A percentile compares a stretch with the other conserved stretches of the same genome.
These are phyloP conservation scores for Battus philenor DNA, from an alignment of 1,140 invertebrate species.

Conservation along the genomic window DNA sequence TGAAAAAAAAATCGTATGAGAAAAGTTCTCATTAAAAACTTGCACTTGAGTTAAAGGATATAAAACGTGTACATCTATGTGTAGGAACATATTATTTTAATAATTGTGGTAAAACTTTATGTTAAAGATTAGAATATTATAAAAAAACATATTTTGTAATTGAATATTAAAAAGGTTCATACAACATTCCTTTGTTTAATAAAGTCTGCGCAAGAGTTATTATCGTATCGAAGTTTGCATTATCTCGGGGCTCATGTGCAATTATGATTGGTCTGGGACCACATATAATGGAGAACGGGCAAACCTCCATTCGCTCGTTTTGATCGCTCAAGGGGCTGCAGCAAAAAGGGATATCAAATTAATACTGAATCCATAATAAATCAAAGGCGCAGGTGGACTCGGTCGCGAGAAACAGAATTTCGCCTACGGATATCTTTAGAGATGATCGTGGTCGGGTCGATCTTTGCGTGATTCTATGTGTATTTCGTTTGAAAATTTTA, in stretches of 20 bases:
- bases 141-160: too few relatives aligned
- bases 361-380: constrained; percentile 76
- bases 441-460: constrained; percentile 57
- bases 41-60: too few relatives aligned
- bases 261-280: constrained; percentile 65
- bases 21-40: too few relatives aligned
- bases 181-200: constrained; percentile 1
- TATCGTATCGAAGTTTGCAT: constrained; percentile 28
- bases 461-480: constrained; percentile 18
- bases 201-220: constrained; percentile 19
- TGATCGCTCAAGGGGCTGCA: constrained; percentile 67
- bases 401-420: constrained; percentile 56
- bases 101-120: too few relatives aligned
- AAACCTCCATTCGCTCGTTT: constrained; percentile 50
- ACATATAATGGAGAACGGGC: constrained; percentile 65
- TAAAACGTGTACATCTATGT: too few relatives aligned
- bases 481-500: constrained; percentile 2
- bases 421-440: constrained; percentile 66
- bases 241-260: constrained; percentile 60
- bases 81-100: too few relatives aligned
- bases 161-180: too few relatives aligned
- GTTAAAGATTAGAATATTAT: not conserved
- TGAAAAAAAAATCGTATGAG: too few relatives aligned
- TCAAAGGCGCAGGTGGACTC: constrained; percentile 70
- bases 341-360: constrained; percentile 74